phyloP scores from a whole-genome alignment of 2,113 vertebrate species.

The Pluvianellus socialis region DNA sequence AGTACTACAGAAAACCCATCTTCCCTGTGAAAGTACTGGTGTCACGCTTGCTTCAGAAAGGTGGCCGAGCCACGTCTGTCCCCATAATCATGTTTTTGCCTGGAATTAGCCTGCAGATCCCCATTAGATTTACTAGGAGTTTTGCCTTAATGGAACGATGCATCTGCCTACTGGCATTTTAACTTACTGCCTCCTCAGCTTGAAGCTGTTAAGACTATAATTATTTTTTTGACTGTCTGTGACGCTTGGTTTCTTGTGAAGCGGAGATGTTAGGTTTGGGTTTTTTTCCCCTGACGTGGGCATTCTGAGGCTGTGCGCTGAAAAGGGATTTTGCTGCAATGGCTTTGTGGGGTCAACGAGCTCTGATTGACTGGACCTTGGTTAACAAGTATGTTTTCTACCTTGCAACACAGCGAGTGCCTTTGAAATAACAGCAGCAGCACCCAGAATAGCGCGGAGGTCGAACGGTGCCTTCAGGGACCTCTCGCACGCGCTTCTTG shows the following conservation, averaged over 20 bases:
- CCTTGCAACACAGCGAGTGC: not conserved
- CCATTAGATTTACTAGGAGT: not conserved
- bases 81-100: not conserved
- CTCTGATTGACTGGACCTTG: not conserved
- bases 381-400: not conserved
- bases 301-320: not conserved
- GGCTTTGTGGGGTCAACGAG: not conserved
- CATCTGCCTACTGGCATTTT: not conserved
- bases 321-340: not conserved
- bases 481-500: not conserved
- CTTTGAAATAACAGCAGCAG: not conserved
- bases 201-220: not conserved
- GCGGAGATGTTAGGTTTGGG: not conserved
- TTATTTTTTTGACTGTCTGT: not conserved
- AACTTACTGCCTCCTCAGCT: not conserved
- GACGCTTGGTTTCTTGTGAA: not conserved
- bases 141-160: not conserved
- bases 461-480: accelerated
- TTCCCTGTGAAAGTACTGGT: not conserved
- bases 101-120: not conserved
- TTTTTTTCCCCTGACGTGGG: not conserved
- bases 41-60: not conserved
- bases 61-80: not conserved
- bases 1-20: not conserved
- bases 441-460: not conserved